Percentiles rank a stretch among this genome's conserved stretches.
phyloP scores from a whole-genome alignment of 2,888 invertebrate genomes.

The Papilio gigon region DNA sequence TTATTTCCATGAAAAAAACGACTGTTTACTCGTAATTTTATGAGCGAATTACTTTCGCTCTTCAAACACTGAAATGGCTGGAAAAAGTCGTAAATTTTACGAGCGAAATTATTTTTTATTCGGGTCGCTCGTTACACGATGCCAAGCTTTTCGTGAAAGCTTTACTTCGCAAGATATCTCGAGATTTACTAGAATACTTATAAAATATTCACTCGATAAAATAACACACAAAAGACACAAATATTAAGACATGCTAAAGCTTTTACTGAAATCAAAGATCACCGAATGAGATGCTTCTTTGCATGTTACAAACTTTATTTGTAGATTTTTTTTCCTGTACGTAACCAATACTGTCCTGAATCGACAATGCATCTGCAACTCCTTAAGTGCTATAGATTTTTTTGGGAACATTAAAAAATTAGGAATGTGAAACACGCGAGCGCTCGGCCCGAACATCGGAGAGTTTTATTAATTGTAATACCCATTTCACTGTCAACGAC shows the following conservation, averaged over 20 bases:
- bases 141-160: slow-evolving; percentile 42
- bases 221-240: not conserved
- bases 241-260: not conserved
- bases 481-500: slow-evolving; percentile 81
- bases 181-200: slow-evolving; percentile 35
- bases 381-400: not conserved
- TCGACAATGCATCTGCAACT: not conserved
- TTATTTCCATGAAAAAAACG: slow-evolving; percentile 78
- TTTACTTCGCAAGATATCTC: slow-evolving; percentile 38
- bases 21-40: slow-evolving; percentile 81
- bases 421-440: slow-evolving; percentile 62
- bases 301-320: not conserved
- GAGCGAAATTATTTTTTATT: slow-evolving; percentile 73
- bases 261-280: not conserved
- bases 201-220: slow-evolving; percentile 1
- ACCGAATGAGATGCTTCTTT: not conserved
- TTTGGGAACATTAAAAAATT: slow-evolving; percentile 28
- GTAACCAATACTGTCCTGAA: not conserved
- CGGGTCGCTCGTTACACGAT: slow-evolving; percentile 63
- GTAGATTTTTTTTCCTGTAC: not conserved
- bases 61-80: slow-evolving; percentile 75
- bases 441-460: slow-evolving; percentile 60
- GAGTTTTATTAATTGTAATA: slow-evolving; percentile 80
- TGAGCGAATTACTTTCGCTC: slow-evolving; percentile 79
- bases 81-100: slow-evolving; percentile 75